phyloP scores from a whole-genome alignment of 2,797 vertebrate genomes.

The Micropoecilia bifurca region DNA sequence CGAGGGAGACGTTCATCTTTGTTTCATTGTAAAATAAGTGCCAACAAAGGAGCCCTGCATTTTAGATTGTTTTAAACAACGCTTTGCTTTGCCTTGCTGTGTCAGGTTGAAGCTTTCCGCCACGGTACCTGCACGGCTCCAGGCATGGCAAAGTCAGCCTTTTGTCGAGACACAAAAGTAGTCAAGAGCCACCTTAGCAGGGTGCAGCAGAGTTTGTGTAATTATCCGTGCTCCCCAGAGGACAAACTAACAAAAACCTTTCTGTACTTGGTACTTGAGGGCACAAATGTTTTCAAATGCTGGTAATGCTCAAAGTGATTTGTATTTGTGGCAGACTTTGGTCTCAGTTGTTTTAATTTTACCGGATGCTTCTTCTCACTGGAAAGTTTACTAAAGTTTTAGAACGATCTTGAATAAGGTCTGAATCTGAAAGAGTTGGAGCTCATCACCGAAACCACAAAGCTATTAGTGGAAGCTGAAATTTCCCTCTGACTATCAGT shows the following conservation, averaged over 20 bases:
- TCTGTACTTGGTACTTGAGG: background rate
- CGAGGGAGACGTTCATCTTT: constrained; percentile 27
- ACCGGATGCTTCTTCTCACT: too few relatives aligned
- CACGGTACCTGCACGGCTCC: background rate
- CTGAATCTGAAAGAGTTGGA: background rate
- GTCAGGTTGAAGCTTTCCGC: constrained; percentile 6
- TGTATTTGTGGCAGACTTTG: background rate
- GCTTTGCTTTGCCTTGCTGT: background rate
- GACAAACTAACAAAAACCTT: background rate
- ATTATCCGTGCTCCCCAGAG: background rate
- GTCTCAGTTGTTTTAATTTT: background rate
- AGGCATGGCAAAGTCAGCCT: background rate
- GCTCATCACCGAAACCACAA: background rate
- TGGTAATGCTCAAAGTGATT: background rate
- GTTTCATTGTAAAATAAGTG: constrained; percentile 45
- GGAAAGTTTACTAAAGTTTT: background rate
- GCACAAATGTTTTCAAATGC: background rate
- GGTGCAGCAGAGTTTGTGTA: background rate
- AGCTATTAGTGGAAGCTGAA: background rate
- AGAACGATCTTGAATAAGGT: background rate
- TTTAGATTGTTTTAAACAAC: constrained; percentile 13
- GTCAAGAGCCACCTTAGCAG: background rate
- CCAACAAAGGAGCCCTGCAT: constrained; percentile 35
- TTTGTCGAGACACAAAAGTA: background rate
- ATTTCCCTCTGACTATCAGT: background rate